Evolutionary conservation across 1,140 invertebrate species (phyloP).

Genomic region (Cydia fagiglandana): DNA sequence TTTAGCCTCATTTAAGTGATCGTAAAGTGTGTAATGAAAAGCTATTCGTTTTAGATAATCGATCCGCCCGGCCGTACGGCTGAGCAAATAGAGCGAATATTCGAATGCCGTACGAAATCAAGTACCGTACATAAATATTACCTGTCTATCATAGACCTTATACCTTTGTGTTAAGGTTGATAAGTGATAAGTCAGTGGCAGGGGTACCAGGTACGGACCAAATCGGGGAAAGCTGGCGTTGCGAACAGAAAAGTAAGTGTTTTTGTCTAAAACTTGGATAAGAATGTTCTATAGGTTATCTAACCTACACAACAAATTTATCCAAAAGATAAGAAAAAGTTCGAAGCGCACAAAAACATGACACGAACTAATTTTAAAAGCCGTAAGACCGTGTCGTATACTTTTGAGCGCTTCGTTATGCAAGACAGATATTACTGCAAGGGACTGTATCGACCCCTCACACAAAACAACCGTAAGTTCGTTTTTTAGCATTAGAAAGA

Average conservation of each 20-base stretch:
- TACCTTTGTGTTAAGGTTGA: not conserved
- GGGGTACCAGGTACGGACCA: not conserved
- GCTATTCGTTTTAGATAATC: conserved; percentile 11
- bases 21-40: conserved; percentile 8
- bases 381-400: too few relatives aligned
- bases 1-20: not conserved
- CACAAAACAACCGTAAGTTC: too few relatives aligned
- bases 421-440: too few relatives aligned
- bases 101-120: not conserved
- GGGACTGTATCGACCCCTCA: too few relatives aligned
- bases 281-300: not conserved
- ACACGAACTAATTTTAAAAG: too few relatives aligned
- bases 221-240: not conserved
- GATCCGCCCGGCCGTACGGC: conserved; percentile 8
- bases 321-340: too few relatives aligned
- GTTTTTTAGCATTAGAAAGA: too few relatives aligned
- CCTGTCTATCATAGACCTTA: not conserved
- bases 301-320: too few relatives aligned
- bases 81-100: conserved; percentile 10
- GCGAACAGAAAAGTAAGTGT: not conserved
- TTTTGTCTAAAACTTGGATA: not conserved
- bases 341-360: too few relatives aligned
- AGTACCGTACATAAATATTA: not conserved
- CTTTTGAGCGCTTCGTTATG: too few relatives aligned
- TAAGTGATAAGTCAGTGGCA: not conserved